These are phyloP conservation scores for Anthophora plumipes DNA, from an alignment of 2,888 invertebrate species.

Conservation along the genomic window DNA sequence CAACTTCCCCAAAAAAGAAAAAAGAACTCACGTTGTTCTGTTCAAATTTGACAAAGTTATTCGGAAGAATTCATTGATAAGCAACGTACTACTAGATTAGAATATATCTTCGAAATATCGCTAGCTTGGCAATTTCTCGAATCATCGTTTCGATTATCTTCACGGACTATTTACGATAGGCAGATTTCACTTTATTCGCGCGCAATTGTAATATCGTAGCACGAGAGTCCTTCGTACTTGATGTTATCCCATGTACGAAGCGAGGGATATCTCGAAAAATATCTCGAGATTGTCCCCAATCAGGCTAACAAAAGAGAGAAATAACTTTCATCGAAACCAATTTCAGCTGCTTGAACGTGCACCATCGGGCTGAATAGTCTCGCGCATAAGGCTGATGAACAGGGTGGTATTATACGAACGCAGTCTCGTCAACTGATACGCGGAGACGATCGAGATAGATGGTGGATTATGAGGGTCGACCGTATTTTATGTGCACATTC, in stretches of 20 bases:
- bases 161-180: too few species aligned
- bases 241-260: background rate
- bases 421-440: slow-evolving; percentile 41
- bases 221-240: too few species aligned
- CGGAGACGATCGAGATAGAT: slow-evolving; percentile 54
- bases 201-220: too few species aligned
- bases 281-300: slow-evolving; percentile 14
- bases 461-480: slow-evolving; percentile 60
- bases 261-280: background rate
- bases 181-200: too few species aligned
- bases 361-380: slow-evolving; percentile 23
- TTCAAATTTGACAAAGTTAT: too few species aligned
- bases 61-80: too few species aligned
- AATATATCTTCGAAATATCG: too few species aligned
- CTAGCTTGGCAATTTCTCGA: too few species aligned
- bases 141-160: too few species aligned
- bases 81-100: too few species aligned
- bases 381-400: slow-evolving; percentile 44
- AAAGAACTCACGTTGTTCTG: too few species aligned
- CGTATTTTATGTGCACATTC: slow-evolving; percentile 55
- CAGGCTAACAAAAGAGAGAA: slow-evolving; percentile 9
- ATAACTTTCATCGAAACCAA: slow-evolving; percentile 33
- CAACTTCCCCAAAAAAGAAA: too few species aligned
- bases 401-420: slow-evolving; percentile 36
- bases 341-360: slow-evolving; percentile 20